Evolutionary conservation across 2,113 vertebrate species (phyloP).

Genomic region (Athene noctua): DNA sequence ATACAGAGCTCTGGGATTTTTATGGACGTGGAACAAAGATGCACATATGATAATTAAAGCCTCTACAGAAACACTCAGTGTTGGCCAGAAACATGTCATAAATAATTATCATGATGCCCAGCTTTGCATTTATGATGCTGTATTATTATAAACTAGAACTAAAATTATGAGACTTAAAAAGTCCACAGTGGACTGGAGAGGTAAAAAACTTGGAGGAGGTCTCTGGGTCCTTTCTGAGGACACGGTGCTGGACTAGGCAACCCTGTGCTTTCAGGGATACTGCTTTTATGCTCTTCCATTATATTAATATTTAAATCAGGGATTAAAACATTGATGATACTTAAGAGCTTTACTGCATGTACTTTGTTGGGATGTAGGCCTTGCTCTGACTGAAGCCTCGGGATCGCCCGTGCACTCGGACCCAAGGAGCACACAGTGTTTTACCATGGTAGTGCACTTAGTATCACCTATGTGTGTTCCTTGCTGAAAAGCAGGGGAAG

Average conservation of each 20-base stretch:
- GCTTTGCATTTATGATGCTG: background rate
- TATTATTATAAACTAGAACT: background rate
- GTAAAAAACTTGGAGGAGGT: background rate
- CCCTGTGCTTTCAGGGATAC: background rate
- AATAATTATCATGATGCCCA: conserved; percentile 31
- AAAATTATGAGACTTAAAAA: background rate
- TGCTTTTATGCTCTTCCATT: conserved; percentile 1
- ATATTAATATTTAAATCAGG: conserved; percentile 11
- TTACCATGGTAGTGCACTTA: background rate
- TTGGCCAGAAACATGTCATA: background rate
- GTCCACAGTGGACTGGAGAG: background rate
- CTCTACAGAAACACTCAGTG: background rate
- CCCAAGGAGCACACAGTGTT: background rate
- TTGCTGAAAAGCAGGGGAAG: background rate
- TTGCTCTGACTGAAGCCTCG: background rate
- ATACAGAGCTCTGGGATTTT: background rate
- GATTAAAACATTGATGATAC: conserved; percentile 37
- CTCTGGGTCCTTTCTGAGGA: background rate
- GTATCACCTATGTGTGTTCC: background rate
- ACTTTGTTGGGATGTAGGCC: background rate
- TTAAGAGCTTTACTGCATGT: background rate
- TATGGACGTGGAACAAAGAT: background rate
- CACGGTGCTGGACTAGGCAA: background rate
- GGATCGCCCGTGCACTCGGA: background rate
- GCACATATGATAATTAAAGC: conserved; percentile 37